Evolutionary conservation across 2,797 vertebrate species (phyloP), one percentile per base, ranked within the genome.

Genomic region (Megalops cyprinoides): DNA sequence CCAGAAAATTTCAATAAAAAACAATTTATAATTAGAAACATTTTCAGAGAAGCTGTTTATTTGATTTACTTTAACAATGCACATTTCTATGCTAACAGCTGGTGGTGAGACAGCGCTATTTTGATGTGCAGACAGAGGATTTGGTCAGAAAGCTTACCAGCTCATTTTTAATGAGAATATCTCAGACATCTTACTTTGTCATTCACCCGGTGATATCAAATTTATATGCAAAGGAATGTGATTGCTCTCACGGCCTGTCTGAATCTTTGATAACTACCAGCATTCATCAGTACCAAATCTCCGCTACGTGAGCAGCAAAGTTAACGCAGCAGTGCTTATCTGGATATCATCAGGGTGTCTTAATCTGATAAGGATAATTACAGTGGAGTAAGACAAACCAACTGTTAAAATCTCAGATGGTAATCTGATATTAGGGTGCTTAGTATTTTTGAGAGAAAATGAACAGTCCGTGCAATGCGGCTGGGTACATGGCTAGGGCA

Each of bases 241-340:
- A 74, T 60, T 75, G 39, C 51, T 34, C 76, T 77, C 62, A 44
- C 39, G 31, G 31, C 62, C 39, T 65, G 48, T 76, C 28, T 81
- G 48, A 71, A 69, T 71, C 53, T 39, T 9, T n/a, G 37, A 79
- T 49, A 69, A 53, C 62, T 79, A 39, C 48, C 23, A 15, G 48
- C 28, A 39, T 53, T 71, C 49, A 71, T 71, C 65, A 79, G 62
- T 71, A 65, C 51, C 69, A 65, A 62, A 71, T 71, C 78, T 79
- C 78, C 37, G 23, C 1, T 71, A 42, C 20, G 39, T 71, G 18
- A n/a, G 37, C 7, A 12, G 39, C 37, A 42, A 71, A 71, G 39
- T 0, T 42, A 71, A 71, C 0, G 62, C 18, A 44, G 67, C 1
- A 6, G 37, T 23, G 67, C 10, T 65, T 71, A 71, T 42, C 67